Base-by-base conservation (phyloP, 2,888 invertebrate species). In the Mesoligia furuncula region DNA sequence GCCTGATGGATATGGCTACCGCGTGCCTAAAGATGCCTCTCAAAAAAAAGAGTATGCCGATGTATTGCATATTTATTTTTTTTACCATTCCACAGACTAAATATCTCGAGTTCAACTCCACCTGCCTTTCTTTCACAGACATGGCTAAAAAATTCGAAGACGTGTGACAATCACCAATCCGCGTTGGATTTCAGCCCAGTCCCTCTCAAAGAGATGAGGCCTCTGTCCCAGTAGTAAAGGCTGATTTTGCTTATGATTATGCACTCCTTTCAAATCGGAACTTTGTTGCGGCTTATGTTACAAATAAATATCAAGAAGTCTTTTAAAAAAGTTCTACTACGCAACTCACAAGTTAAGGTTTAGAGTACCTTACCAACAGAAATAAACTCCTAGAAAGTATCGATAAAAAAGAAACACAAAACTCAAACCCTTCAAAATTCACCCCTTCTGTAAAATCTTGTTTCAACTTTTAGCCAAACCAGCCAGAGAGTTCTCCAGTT, bases 311-410 rank as follows among this genome's bases (percentile, higher is more conserved):
- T 11, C 24, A 54, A 24, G 9, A 24, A 9, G 54, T 54, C 24
- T 24, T 54, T 24, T 24, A 9, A 54, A 24, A 9, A 24, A 24
- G 54, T 24, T 54, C 3, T 54, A 54, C 24, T 24, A 54, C 24
- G 20, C 24, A 54, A 54, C 9, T 54, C 11, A 51, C 51, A 51
- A 48, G 51, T 8, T 51, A 48, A 20, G 48, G 17, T 51, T 36
- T 54, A 5, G 15, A 61, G 6, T 51, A 31, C 2, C 13, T 36
- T 17, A 4, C 13, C 13, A 51, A n/a, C 17, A 57, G 20, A 65
- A 84, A 65, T 27, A n/a, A 64, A 59, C 31, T 59, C 24, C 15
- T 64, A 20, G 27, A 59, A 73, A 68, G 73, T 76, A 73, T 57
- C 13, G 54, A 42, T 1, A 65, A 68, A 71, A 17, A 66, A 70